phyloP scores from a whole-genome alignment of 2,113 vertebrate species.

The Tyto alba region DNA sequence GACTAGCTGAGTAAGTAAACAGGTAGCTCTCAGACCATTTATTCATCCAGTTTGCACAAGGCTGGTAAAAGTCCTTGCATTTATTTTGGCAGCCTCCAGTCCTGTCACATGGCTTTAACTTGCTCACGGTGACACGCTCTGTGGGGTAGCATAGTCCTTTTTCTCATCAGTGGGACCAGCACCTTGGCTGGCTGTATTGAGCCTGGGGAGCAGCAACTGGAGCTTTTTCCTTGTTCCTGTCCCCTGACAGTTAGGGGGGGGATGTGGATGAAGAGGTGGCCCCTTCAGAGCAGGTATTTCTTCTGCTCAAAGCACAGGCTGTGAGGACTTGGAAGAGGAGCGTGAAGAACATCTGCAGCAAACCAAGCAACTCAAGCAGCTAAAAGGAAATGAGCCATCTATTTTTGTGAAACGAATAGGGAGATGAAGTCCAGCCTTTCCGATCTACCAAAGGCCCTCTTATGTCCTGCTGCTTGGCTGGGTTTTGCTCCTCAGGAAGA shows the following conservation, averaged over 20 bases:
- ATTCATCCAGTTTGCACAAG: neutral
- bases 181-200: neutral
- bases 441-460: neutral
- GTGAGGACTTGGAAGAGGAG: neutral
- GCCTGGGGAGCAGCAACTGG: neutral
- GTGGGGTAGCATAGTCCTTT: neutral
- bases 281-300: neutral
- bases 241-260: neutral
- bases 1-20: neutral
- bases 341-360: neutral
- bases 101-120: neutral
- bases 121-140: neutral
- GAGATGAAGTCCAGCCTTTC: neutral
- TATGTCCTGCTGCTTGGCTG: neutral
- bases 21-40: neutral
- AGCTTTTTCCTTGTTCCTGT: neutral
- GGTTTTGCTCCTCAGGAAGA: neutral
- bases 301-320: neutral
- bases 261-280: neutral
- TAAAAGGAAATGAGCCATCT: neutral
- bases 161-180: neutral
- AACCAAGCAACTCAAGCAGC: neutral
- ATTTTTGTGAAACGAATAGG: neutral
- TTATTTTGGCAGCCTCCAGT: neutral
- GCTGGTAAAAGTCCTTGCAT: neutral